A percentile compares a stretch with the other conserved stretches of the same genome.
Evolutionary conservation across 2,888 invertebrate species (phyloP).

Genomic region (Metacarcinus magister): DNA sequence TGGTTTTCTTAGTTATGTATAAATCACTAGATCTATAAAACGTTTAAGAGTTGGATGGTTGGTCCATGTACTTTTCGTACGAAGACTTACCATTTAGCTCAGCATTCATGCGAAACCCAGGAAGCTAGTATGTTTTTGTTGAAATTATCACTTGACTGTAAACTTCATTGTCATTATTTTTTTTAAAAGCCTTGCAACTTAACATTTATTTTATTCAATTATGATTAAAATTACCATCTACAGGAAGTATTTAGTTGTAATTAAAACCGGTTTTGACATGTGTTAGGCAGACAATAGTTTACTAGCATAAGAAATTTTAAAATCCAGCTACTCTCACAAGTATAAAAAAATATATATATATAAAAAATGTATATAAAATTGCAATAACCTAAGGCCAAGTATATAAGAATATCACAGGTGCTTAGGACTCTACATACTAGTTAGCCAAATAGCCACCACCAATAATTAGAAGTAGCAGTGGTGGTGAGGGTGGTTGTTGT

Average conservation of each 20-base stretch:
- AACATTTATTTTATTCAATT: neutral
- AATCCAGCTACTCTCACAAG: neutral
- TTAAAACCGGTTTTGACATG: neutral
- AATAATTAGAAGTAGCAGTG: neutral
- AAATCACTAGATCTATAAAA: no score
- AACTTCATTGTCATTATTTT: neutral
- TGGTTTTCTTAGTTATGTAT: no score
- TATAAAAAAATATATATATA: slow-evolving; percentile 4
- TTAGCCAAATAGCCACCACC: neutral
- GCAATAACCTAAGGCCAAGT: neutral
- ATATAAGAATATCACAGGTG: neutral
- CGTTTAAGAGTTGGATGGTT: no score
- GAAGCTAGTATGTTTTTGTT: no score
- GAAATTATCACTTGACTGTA: no score
- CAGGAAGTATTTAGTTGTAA: neutral
- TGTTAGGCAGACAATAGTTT: neutral
- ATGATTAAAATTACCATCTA: neutral
- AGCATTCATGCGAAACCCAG: no score
- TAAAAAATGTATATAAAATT: slow-evolving; percentile 1
- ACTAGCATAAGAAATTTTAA: neutral
- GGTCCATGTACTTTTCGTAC: no score
- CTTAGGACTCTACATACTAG: neutral
- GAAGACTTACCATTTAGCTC: no score
- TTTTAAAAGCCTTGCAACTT: neutral
- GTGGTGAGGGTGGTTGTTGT: neutral